Conservation (phyloP, 1,140 invertebrate species). For the Listronotus oregonensis region DNA sequence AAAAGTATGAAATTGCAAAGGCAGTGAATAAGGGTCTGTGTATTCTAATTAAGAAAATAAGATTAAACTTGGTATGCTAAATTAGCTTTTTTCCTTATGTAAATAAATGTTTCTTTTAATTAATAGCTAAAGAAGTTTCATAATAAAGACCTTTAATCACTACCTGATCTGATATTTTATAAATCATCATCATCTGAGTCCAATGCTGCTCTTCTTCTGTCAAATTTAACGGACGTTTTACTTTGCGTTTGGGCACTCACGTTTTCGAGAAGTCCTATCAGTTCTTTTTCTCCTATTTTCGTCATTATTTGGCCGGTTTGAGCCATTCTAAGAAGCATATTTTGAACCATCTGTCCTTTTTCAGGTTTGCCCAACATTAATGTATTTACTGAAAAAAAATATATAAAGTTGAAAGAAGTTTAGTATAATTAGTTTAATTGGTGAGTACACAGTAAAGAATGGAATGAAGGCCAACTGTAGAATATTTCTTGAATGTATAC, state of each 20-base stretch:
- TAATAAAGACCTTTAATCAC: not conserved
- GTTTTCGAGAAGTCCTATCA: conserved; percentile 83
- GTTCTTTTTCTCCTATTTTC: conserved; percentile 83
- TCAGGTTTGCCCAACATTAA: conserved; percentile 92
- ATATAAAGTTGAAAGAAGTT: no score
- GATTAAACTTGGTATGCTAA: no score
- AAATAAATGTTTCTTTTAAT: no score
- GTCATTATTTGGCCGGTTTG: conserved; percentile 79
- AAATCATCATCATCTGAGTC: conserved; percentile 79
- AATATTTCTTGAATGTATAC: no score
- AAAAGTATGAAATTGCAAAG: no score
- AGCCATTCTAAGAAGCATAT: conserved; percentile 91
- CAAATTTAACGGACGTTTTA: conserved; percentile 86
- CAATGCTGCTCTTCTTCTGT: conserved; percentile 79
- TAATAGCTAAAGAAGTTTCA: no score
- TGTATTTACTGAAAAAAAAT: conserved; percentile 80
- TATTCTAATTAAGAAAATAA: no score
- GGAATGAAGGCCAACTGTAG: no score
- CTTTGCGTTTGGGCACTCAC: conserved; percentile 79
- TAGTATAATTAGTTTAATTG: no score
- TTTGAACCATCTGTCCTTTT: conserved; percentile 92
- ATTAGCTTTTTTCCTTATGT: no score
- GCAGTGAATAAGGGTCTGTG: no score
- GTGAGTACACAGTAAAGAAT: no score
- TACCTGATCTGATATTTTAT: conserved; percentile 16